Percentiles rank a stretch among this genome's conserved stretches.
Conservation (phyloP, 2,113 vertebrate species). For the Rhodinocichla rosea region DNA sequence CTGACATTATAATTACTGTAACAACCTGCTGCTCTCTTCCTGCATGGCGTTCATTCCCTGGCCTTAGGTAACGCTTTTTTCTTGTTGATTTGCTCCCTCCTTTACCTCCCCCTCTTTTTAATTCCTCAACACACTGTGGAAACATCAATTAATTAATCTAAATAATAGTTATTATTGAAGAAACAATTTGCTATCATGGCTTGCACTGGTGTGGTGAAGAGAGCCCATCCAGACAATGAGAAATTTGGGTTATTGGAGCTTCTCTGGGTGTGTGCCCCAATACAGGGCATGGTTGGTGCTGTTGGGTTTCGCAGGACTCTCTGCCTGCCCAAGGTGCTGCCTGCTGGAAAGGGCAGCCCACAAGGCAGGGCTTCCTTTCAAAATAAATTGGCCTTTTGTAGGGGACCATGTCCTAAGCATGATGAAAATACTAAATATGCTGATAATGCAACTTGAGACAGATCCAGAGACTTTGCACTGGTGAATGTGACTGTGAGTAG, state of each 20-base stretch:
- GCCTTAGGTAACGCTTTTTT: background rate
- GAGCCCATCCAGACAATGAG: background rate
- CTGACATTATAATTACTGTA: background rate
- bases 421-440: slow-evolving; percentile 32
- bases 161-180: background rate
- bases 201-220: background rate
- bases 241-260: background rate
- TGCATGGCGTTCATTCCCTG: background rate
- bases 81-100: background rate
- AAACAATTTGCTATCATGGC: background rate
- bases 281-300: fast-evolving
- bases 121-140: background rate
- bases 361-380: background rate
- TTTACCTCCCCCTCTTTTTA: background rate
- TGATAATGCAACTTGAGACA: slow-evolving; percentile 24
- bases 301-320: background rate
- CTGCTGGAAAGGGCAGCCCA: background rate
- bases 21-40: background rate
- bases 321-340: background rate
- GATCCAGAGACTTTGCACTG: background rate
- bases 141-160: slow-evolving; percentile 11
- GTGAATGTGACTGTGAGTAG: background rate
- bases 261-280: background rate
- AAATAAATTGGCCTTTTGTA: background rate
- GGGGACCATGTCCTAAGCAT: background rate